Evolutionary conservation across 1,140 invertebrate genomes (phyloP).

Genomic region (Papilio polyxenes): DNA sequence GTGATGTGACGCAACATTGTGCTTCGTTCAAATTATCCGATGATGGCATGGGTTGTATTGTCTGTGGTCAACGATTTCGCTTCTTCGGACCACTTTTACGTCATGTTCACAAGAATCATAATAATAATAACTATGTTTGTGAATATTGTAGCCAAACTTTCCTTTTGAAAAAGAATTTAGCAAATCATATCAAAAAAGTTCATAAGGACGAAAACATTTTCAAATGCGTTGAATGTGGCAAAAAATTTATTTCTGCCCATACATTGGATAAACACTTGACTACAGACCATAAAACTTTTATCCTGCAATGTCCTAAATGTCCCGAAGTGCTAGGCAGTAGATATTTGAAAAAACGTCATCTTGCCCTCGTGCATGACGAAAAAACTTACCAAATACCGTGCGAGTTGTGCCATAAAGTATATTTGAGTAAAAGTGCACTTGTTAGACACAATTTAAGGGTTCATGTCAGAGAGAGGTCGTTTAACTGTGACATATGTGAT

Average conservation of each 20-base stretch:
- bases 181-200: constrained; percentile 70
- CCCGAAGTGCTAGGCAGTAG: constrained; percentile 51
- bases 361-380: constrained; percentile 59
- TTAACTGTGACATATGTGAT: constrained; percentile 61
- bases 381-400: constrained; percentile 57
- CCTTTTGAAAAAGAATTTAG: constrained; percentile 45
- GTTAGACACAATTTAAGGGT: constrained; percentile 55
- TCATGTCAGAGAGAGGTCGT: constrained; percentile 61
- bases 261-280: constrained; percentile 52
- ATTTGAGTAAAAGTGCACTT: constrained; percentile 49
- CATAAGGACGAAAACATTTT: constrained; percentile 45
- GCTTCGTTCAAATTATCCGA: constrained; percentile 51
- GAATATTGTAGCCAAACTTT: constrained; percentile 59
- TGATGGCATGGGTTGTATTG: constrained; percentile 48
- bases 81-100: constrained; percentile 51
- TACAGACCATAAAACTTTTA: constrained; percentile 39
- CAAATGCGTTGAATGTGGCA: constrained; percentile 50
- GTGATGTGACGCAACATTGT: constrained; percentile 43
- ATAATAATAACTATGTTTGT: constrained; percentile 49
- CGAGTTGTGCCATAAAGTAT: constrained; percentile 51
- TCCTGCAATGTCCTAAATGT: constrained; percentile 49
- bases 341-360: constrained; percentile 57
- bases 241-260: constrained; percentile 46
- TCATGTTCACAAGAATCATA: constrained; percentile 55
- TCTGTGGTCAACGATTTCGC: constrained; percentile 49